Evolutionary conservation across 2,888 invertebrate genomes (phyloP).

Genomic region (Macropis europaea): DNA sequence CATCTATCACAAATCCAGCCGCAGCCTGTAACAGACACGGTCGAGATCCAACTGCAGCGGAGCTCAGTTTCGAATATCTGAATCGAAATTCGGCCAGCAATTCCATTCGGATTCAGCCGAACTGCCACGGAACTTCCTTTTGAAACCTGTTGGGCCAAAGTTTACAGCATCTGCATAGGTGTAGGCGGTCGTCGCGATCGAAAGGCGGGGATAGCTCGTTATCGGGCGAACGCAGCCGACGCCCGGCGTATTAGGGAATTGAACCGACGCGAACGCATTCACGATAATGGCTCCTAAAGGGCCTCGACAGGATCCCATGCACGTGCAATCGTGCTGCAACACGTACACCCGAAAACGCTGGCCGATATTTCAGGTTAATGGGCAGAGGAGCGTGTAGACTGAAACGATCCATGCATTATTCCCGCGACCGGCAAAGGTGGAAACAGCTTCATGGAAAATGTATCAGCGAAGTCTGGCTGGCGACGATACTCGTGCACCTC

Average conservation of each 20-base stretch:
- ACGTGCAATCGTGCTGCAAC: not conserved
- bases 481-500: no score
- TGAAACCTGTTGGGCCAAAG: constrained; percentile 48
- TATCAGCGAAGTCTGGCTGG: not conserved
- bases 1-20: no score
- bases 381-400: not conserved
- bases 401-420: constrained; percentile 25
- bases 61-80: no score
- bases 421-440: not conserved
- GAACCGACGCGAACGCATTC: constrained; percentile 31
- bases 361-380: constrained; percentile 19
- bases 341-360: not conserved
- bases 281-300: constrained; percentile 53
- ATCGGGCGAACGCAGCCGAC: constrained; percentile 49
- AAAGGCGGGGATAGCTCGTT: constrained; percentile 41
- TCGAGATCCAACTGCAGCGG: no score
- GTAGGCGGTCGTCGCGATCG: not conserved
- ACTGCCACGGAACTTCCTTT: not conserved
- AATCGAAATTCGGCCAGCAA: no score
- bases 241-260: constrained; percentile 35
- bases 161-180: constrained; percentile 16
- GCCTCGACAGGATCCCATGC: constrained; percentile 7
- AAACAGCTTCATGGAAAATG: constrained; percentile 23
- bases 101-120: no score
- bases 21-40: no score